phyloP scores from a whole-genome alignment of 2,797 vertebrate species.

The Tarsius wallacei region DNA sequence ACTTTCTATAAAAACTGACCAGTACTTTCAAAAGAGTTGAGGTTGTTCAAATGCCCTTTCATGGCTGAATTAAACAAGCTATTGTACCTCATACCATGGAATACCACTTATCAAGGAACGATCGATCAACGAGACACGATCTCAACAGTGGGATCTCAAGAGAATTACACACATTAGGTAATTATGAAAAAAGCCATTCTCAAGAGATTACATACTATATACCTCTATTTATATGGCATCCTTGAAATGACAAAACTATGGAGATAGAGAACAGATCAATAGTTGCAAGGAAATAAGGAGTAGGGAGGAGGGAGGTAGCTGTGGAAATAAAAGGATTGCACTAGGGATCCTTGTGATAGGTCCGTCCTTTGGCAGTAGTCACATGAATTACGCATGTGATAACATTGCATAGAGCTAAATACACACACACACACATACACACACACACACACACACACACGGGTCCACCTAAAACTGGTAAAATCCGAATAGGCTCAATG shows the following conservation, averaged over 20 bases:
- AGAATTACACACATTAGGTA: neutral
- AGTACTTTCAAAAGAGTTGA: neutral
- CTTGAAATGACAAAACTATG: slow-evolving; percentile 10
- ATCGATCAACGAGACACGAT: neutral
- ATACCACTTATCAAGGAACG: neutral
- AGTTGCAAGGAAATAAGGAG: neutral
- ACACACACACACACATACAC: neutral
- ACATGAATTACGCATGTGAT: neutral
- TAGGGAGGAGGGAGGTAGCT: neutral
- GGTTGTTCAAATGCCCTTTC: neutral
- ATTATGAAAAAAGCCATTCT: neutral
- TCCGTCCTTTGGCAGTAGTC: neutral
- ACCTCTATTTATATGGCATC: neutral
- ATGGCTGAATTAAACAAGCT: neutral
- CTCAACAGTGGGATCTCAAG: neutral
- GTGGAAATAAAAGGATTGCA: neutral
- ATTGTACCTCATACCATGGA: neutral
- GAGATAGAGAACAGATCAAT: neutral
- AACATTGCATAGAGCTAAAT: neutral
- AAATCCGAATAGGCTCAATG: neutral
- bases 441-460: neutral
- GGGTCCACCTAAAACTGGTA: neutral
- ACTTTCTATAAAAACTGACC: neutral
- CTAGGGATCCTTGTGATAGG: neutral
- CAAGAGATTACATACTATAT: neutral